Evolutionary conservation across 2,888 invertebrate genomes (phyloP).

Genomic region (Meganola albula): DNA sequence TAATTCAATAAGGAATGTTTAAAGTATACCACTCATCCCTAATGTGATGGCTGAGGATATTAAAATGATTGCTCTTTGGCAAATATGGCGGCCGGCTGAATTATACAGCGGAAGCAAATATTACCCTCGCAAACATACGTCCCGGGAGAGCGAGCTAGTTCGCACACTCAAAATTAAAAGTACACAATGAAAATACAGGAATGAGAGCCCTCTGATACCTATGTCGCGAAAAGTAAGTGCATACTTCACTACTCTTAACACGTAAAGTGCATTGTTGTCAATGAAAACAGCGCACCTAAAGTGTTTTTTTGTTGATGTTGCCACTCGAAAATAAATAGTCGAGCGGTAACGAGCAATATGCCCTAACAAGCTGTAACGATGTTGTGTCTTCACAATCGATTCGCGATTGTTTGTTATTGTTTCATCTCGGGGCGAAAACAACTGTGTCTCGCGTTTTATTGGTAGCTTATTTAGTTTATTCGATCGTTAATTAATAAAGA

Average conservation of each 20-base stretch:
- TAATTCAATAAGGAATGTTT: conserved; percentile 60
- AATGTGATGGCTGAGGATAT: conserved; percentile 78
- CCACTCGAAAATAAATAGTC: conserved; percentile 74
- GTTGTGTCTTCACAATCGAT: conserved; percentile 62
- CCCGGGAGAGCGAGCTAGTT: conserved; percentile 79
- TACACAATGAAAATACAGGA: conserved; percentile 80
- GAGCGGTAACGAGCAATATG: conserved; percentile 67
- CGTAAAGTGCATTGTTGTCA: conserved; percentile 67
- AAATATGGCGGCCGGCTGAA: conserved; percentile 80
- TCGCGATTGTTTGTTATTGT: conserved; percentile 53
- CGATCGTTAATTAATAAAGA: conserved; percentile 16
- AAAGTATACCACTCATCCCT: conserved; percentile 65
- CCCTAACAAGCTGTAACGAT: conserved; percentile 68
- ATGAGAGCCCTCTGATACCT: conserved; percentile 66
- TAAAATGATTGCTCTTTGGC: conserved; percentile 81
- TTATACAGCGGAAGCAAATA: conserved; percentile 80
- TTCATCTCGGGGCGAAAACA: conserved; percentile 38
- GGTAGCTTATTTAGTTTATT: conserved; percentile 29
- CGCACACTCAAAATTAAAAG: conserved; percentile 82
- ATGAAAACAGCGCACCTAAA: conserved; percentile 71
- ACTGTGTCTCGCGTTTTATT: conserved; percentile 35
- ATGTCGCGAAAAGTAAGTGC: conserved; percentile 75
- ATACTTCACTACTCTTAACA: conserved; percentile 69
- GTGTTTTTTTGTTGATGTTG: conserved; percentile 77
- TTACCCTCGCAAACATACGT: conserved; percentile 79